Conservation (phyloP, 2,797 vertebrate genomes). For the Mus caroli region DNA sequence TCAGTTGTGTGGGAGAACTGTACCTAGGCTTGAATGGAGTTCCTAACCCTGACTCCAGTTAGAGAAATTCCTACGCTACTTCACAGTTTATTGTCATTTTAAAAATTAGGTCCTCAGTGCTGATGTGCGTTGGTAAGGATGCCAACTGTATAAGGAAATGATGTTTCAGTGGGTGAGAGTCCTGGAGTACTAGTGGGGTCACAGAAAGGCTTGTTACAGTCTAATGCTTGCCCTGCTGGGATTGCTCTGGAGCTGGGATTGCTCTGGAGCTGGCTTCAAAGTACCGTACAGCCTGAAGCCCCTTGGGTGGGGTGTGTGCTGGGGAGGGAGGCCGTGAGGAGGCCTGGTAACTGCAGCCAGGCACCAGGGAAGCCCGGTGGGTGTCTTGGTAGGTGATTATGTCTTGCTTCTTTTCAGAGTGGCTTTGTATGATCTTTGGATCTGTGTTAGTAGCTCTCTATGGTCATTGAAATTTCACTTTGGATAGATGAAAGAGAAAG, state of each 20-base stretch:
- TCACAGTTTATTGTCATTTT: constrained; percentile 35
- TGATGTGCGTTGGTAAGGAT: constrained; percentile 6
- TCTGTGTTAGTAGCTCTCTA: background rate
- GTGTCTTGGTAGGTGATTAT: constrained; percentile 12
- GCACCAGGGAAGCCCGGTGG: background rate
- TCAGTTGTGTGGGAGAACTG: constrained; percentile 4
- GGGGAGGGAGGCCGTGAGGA: background rate
- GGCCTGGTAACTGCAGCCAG: background rate
- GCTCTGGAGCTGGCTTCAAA: constrained; percentile 28
- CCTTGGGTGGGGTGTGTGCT: background rate
- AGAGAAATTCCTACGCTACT: constrained; percentile 49
- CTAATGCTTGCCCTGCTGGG: background rate
- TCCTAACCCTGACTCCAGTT: background rate
- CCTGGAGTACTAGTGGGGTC: background rate
- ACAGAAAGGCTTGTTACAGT: constrained; percentile 38
- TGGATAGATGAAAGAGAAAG: background rate
- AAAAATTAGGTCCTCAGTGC: constrained; percentile 41
- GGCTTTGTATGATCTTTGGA: constrained; percentile 23
- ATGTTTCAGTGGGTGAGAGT: constrained; percentile 14
- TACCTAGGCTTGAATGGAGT: background rate
- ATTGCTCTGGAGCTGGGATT: constrained; percentile 33
- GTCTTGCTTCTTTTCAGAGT: background rate
- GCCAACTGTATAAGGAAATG: background rate
- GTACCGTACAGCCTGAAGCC: background rate
- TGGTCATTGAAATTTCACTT: background rate